Percentiles rank a stretch among this genome's conserved stretches.
Evolutionary conservation across 2,113 vertebrate species (phyloP).

Genomic region (Tychaedon coryphoeus): DNA sequence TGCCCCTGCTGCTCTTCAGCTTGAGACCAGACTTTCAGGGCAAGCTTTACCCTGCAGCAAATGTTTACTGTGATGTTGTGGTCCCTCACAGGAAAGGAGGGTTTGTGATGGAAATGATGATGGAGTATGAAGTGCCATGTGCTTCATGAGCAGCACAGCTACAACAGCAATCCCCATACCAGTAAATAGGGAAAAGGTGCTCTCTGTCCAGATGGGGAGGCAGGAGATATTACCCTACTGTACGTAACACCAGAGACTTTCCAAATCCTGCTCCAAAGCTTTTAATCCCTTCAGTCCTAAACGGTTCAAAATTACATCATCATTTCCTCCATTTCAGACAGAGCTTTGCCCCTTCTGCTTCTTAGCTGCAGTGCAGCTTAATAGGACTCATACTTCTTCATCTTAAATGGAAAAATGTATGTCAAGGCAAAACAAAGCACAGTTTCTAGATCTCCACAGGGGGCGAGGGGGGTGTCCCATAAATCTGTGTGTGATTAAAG

Average conservation of each 20-base stretch:
- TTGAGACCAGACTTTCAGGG: background rate
- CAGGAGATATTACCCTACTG: background rate
- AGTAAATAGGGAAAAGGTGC: background rate
- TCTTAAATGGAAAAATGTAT: slow-evolving; percentile 47
- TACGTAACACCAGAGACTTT: slow-evolving; percentile 51
- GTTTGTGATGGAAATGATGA: slow-evolving; percentile 53
- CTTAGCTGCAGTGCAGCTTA: background rate
- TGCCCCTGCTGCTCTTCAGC: background rate
- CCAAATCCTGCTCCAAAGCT: slow-evolving; percentile 70
- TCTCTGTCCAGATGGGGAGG: slow-evolving; percentile 42
- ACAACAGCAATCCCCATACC: background rate
- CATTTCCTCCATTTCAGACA: slow-evolving; percentile 47
- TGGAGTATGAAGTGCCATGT: background rate
- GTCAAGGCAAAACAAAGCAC: slow-evolving; percentile 36
- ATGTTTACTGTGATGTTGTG: background rate
- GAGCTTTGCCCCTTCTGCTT: slow-evolving; percentile 12
- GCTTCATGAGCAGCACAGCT: background rate
- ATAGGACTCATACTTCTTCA: slow-evolving; percentile 28
- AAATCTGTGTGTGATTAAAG: slow-evolving; percentile 47
- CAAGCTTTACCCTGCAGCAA: background rate
- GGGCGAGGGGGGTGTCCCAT: background rate
- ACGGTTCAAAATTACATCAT: slow-evolving; percentile 56
- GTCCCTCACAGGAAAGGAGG: background rate
- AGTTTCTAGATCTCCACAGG: slow-evolving; percentile 15
- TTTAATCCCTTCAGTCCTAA: slow-evolving; percentile 61